Evolutionary conservation across 2,113 vertebrate species (phyloP).

Genomic region (Pontoporia blainvillei): DNA sequence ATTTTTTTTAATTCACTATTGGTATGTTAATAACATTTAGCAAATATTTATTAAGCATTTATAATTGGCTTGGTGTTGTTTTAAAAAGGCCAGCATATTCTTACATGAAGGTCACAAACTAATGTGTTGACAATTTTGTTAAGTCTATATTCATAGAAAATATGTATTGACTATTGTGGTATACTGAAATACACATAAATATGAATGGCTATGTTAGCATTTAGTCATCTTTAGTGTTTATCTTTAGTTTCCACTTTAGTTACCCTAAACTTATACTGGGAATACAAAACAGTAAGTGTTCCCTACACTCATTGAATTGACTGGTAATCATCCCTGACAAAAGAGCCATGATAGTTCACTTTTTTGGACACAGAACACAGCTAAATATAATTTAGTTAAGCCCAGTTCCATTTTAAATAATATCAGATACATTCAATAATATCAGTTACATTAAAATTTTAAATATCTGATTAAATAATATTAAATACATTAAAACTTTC

Average conservation of each 20-base stretch:
- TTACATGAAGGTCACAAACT: neutral
- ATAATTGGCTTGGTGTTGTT: neutral
- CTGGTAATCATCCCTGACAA: neutral
- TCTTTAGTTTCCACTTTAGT: neutral
- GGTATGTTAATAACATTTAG: neutral
- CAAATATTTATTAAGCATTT: conserved; percentile 25
- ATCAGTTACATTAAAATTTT: no score
- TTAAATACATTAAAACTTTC: no score
- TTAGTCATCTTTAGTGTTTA: neutral
- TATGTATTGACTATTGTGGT: neutral
- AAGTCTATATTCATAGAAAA: neutral
- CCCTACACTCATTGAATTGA: neutral
- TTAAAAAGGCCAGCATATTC: neutral
- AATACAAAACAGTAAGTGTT: neutral
- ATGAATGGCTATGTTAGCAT: neutral
- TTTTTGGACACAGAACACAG: neutral
- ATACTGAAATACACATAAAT: neutral
- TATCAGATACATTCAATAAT: no score
- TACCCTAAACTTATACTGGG: neutral
- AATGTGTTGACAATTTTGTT: neutral
- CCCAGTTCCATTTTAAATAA: neutral
- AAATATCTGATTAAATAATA: no score
- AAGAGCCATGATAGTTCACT: neutral
- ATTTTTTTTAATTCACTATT: neutral
- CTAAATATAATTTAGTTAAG: neutral